Base-by-base conservation (phyloP, 2,888 invertebrate species). In the Drosophila flavopinicola region DNA sequence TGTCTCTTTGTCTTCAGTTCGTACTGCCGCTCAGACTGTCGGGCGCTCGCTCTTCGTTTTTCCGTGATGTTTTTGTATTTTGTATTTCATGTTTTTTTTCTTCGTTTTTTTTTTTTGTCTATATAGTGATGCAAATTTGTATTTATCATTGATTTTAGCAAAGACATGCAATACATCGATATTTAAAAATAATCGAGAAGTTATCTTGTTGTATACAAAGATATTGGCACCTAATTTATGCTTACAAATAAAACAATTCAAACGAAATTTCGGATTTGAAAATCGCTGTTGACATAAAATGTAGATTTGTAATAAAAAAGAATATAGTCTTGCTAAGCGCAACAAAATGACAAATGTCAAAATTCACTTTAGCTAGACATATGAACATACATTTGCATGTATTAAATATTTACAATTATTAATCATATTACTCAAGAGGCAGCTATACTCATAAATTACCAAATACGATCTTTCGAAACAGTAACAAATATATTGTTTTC, bases 21-120 rank as follows among this genome's bases (percentile, higher is more conserved):
- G 6, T 42, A 42, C 30, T 47, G 9, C 20, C 51, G 35, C 47
- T 47, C 33, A 41, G 24, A 27, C 24, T 38, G 30, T 9, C 30
- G 23, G 30, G 32, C 51, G 42, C 11, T 29, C 30, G 23, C 35
- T 49, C 38, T 27, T 29, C 38, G n/a, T 20, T 44, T 58, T 24
- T 15, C 20, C 32, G 29, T 57, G 15, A 51, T 67, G 61, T 61
- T 61, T 67, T 66, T 51, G 35, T 41, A 33, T 33, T 60, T 42
- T n/a, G 9, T 17, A n/a, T n/a, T n/a, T n/a, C n/a, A n/a, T n/a
- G n/a, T n/a, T n/a, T n/a, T n/a, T n/a, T n/a, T n/a, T n/a, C n/a
- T n/a, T n/a, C n/a, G n/a, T n/a, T n/a, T n/a, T n/a, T 20, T 48
- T 35, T 66, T 57, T 64, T 67, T 24, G 57, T 44, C 37, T 49